Base-by-base conservation (phyloP, 2,113 vertebrate species). In the Malurus elegans region DNA sequence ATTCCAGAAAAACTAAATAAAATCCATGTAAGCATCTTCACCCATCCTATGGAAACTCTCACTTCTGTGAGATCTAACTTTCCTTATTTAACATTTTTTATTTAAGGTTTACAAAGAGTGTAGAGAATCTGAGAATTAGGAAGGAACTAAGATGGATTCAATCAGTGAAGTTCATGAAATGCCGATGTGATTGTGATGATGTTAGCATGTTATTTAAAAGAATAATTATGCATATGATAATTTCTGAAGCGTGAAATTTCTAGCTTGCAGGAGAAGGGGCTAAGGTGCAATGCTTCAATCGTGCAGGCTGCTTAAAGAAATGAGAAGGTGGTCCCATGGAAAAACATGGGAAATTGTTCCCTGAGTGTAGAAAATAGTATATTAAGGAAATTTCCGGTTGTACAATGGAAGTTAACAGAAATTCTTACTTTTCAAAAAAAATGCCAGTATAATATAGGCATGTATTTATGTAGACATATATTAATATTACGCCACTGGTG, bases 31-130 rank as follows among this genome's bases (percentile, higher is more conserved):
- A 78, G 6, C 12, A 18, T 69, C 2, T 1, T 26, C 26, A 47
- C 4, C 9, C 4, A 1, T 34, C 18, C 21, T 44, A n/a, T 1
- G 0, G 21, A 61, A 64, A 28, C 8, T 51, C 25, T 61, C n/a
- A 66, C 7, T 61, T 69, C 40, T 19, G 6, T 26, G 31, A 70
- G 29, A 12, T 51, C 31, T 47, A 38, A 6, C 32, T 82, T 61
- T 47, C 50, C 19, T 61, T 66, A 44, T 67, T 48, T 17, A 53
- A 26, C 16, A 48, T 29, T 17, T 24, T 26, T 14, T 4, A 38
- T 48, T 24, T 2, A 2, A 70, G 15, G 21, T 47, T 38, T 25
- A 1, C 19, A 57, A 70, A 47, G 1, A 54, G 40, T 1, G 2
- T 20, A 29, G 23, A 56, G 34, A 51, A 56, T 42, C 40, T 42